phyloP scores from a whole-genome alignment of 2,797 vertebrate genomes.

The Sebastes jordani region DNA sequence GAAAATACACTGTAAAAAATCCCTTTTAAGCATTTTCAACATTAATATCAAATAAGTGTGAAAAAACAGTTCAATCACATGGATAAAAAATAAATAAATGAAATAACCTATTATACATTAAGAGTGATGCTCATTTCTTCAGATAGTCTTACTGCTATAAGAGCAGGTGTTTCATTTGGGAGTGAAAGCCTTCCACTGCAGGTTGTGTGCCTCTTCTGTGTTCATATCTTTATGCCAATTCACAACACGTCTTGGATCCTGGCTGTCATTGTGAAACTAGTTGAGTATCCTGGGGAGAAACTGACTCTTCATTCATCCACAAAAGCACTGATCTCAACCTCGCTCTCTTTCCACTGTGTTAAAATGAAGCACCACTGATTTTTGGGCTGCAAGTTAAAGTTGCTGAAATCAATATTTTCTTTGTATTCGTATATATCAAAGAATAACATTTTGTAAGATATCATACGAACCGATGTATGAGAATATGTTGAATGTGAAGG shows the following conservation, averaged over 20 bases:
- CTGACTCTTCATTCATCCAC: background rate
- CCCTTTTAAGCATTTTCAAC: background rate
- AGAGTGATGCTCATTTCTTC: background rate
- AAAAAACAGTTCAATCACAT: background rate
- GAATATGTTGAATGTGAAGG: no score
- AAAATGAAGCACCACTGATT: background rate
- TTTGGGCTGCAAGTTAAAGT: no score
- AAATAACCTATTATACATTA: background rate
- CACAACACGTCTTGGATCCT: background rate
- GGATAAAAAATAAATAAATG: background rate
- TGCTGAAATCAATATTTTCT: no score
- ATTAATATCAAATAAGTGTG: background rate
- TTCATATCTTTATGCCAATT: background rate
- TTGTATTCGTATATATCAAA: no score
- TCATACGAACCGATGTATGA: no score
- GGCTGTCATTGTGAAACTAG: background rate
- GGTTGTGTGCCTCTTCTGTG: fast-evolving
- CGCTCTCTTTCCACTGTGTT: background rate
- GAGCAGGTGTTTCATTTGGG: background rate
- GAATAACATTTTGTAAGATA: no score
- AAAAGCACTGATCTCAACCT: background rate
- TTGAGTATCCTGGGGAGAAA: background rate
- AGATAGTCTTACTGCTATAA: background rate
- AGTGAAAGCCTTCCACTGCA: background rate
- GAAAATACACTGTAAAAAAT: background rate